Conservation (phyloP, 2,113 vertebrate species). For the Rhinichthys klamathensis region DNA sequence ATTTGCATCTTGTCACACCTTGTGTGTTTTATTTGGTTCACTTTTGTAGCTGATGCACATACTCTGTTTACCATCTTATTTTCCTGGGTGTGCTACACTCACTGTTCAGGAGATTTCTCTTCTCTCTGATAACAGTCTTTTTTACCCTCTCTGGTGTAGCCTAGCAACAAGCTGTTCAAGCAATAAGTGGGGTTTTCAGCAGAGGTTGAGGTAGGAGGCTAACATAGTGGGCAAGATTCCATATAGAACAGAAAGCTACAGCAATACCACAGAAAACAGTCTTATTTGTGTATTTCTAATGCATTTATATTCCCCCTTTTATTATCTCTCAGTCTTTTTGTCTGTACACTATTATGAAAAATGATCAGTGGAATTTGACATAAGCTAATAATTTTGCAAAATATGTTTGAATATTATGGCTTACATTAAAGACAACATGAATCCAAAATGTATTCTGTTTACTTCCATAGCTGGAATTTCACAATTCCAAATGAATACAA, state of each 20-base stretch:
- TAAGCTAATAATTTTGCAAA: background rate
- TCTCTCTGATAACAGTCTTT: slow-evolving; percentile 60
- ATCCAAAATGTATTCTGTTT: too few relatives aligned
- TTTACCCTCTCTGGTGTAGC: slow-evolving; percentile 56
- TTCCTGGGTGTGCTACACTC: slow-evolving; percentile 49
- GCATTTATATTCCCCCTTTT: background rate
- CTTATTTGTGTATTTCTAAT: slow-evolving; percentile 44
- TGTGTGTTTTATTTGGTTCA: slow-evolving; percentile 48
- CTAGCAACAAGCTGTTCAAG: slow-evolving; percentile 61
- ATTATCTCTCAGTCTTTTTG: background rate
- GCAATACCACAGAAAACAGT: slow-evolving; percentile 39
- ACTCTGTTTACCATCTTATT: slow-evolving; percentile 59
- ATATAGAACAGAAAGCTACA: slow-evolving; percentile 40
- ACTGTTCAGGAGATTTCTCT: slow-evolving; percentile 54
- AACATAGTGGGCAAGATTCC: slow-evolving; percentile 45
- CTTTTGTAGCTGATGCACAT: slow-evolving; percentile 54
- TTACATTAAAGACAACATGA: too few relatives aligned
- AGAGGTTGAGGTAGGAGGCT: slow-evolving; percentile 39
- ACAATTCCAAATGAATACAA: background rate
- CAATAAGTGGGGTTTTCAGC: slow-evolving; percentile 56
- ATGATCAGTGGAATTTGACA: background rate
- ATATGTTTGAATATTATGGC: background rate
- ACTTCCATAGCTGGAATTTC: background rate
- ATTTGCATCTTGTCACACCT: slow-evolving; percentile 38
- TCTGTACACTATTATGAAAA: background rate